Evolutionary conservation across 1,140 invertebrate genomes (phyloP).

Genomic region (Solen grandis): DNA sequence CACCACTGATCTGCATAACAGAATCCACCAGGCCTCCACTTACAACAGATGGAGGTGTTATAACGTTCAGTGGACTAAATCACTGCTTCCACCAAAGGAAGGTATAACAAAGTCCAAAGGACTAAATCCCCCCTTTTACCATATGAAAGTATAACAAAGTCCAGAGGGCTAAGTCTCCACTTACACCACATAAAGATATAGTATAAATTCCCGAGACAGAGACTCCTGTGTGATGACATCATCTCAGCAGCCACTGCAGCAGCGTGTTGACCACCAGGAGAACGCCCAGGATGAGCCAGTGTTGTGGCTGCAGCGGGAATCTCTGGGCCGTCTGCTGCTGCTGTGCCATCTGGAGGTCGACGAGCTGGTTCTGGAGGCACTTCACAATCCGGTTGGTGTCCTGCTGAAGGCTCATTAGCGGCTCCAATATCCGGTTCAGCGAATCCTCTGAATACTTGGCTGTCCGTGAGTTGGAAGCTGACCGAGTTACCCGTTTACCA

Average conservation of each 20-base stretch:
- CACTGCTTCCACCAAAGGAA: too few species aligned
- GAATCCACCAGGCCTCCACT: too few species aligned
- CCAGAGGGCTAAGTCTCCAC: too few species aligned
- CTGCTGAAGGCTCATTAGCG: conserved; percentile 66
- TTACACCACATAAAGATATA: too few species aligned
- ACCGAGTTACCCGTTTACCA: conserved; percentile 58
- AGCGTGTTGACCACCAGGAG: conserved; percentile 72
- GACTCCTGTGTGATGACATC: too few species aligned
- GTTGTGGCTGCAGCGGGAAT: conserved; percentile 35
- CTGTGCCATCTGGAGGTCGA: conserved; percentile 25
- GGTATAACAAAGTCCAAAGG: too few species aligned
- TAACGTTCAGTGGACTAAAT: too few species aligned
- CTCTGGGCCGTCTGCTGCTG: conserved; percentile 9
- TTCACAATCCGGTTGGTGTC: conserved; percentile 63
- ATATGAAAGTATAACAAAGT: too few species aligned
- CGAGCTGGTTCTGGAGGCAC: conserved; percentile 64
- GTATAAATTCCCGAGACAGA: too few species aligned
- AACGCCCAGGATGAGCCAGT: conserved; percentile 70
- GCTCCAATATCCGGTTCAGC: conserved; percentile 62
- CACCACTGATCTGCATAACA: too few species aligned
- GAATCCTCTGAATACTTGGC: conserved; percentile 62
- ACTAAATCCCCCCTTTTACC: too few species aligned
- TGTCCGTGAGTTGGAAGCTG: conserved; percentile 47
- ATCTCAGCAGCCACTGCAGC: conserved; percentile 72
- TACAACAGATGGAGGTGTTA: too few species aligned